phyloP scores from a whole-genome alignment of 2,888 invertebrate genomes.

The Mellilla xanthometata region DNA sequence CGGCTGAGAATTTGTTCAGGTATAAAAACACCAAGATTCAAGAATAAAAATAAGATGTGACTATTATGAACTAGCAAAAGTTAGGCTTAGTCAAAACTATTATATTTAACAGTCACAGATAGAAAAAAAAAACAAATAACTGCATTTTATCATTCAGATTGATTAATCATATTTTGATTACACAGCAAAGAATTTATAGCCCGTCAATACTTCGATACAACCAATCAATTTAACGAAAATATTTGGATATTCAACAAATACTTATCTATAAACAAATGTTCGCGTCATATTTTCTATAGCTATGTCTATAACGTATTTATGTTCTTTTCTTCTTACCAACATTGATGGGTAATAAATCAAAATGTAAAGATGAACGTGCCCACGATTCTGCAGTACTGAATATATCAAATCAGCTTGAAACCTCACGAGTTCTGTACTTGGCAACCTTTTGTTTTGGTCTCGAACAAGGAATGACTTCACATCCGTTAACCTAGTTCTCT shows the following conservation, averaged over 20 bases:
- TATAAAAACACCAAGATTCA: too few species aligned
- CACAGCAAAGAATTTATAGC: conserved; percentile 53
- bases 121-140: too few species aligned
- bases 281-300: conserved; percentile 10
- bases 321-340: conserved; percentile 24
- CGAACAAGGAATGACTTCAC: conserved; percentile 47
- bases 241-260: conserved; percentile 44
- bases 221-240: conserved; percentile 59
- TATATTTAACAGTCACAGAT: too few species aligned
- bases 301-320: conserved; percentile 14
- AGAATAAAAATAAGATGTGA: too few species aligned
- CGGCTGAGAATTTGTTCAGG: too few species aligned
- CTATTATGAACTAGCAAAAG: too few species aligned
- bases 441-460: conserved; percentile 63
- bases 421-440: conserved; percentile 64
- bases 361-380: conserved; percentile 50
- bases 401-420: conserved; percentile 78
- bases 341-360: conserved; percentile 65
- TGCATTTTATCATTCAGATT: conserved; percentile 26
- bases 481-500: conserved; percentile 60
- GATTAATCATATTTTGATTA: conserved; percentile 41
- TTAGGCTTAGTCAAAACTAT: too few species aligned
- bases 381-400: conserved; percentile 72
- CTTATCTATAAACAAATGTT: conserved; percentile 19
- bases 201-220: conserved; percentile 61